Evolutionary conservation across 2,888 invertebrate genomes (phyloP).

Genomic region (Mantis religiosa): DNA sequence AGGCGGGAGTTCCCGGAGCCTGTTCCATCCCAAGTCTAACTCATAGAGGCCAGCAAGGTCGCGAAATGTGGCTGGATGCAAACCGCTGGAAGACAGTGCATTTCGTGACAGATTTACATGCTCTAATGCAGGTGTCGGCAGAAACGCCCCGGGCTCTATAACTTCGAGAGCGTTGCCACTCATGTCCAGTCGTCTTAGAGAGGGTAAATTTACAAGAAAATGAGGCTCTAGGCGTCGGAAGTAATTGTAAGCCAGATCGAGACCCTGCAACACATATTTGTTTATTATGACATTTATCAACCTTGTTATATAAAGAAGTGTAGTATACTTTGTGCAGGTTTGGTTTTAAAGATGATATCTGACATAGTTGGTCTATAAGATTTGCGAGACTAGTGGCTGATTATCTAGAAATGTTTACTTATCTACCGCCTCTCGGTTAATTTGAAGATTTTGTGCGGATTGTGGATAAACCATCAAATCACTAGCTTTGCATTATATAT

Average conservation of each 20-base stretch:
- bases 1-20: slow-evolving; percentile 68
- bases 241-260: slow-evolving; percentile 74
- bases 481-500: too few relatives aligned
- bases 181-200: slow-evolving; percentile 69
- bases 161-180: slow-evolving; percentile 67
- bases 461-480: too few relatives aligned
- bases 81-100: slow-evolving; percentile 52
- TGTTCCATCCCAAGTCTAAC: slow-evolving; percentile 71
- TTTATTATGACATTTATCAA: slow-evolving; percentile 12
- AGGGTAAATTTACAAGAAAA: slow-evolving; percentile 70
- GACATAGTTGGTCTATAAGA: too few relatives aligned
- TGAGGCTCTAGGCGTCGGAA: slow-evolving; percentile 67
- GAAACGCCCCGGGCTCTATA: slow-evolving; percentile 69
- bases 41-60: slow-evolving; percentile 72
- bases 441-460: too few relatives aligned
- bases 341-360: too few relatives aligned
- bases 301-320: too few relatives aligned
- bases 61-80: slow-evolving; percentile 74
- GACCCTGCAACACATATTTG: slow-evolving; percentile 48
- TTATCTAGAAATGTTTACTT: too few relatives aligned
- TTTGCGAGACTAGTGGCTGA: too few relatives aligned
- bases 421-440: too few relatives aligned
- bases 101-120: slow-evolving; percentile 77
- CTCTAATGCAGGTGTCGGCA: slow-evolving; percentile 68
- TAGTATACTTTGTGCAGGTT: too few relatives aligned